Conservation (phyloP, 2,888 invertebrate species). For the Troides aeacus region DNA sequence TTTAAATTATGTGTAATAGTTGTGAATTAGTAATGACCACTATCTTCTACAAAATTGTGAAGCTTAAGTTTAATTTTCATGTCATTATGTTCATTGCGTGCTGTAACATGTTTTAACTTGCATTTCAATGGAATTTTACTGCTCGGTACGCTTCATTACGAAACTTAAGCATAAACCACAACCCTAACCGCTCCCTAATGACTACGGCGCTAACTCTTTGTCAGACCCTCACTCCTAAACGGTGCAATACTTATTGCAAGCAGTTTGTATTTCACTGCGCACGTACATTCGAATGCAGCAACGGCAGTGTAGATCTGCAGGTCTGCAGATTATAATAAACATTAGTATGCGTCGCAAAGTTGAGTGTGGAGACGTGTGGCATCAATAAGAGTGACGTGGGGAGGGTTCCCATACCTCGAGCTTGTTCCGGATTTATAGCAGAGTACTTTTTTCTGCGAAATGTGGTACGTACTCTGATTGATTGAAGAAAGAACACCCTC, state of each 20-base stretch:
- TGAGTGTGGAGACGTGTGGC: conserved; percentile 54
- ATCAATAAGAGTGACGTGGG: conserved; percentile 43
- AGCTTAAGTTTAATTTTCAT: not conserved
- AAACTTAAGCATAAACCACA: conserved; percentile 21
- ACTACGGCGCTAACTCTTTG: conserved; percentile 24
- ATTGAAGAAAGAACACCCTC: not conserved
- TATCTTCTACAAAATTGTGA: not conserved
- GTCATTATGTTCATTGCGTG: not conserved
- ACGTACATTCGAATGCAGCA: conserved; percentile 31
- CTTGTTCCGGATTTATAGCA: not conserved
- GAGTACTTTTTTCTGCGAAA: not conserved
- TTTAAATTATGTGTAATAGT: no score
- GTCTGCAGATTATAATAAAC: conserved; percentile 30
- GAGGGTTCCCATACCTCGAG: conserved; percentile 9
- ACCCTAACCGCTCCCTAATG: conserved; percentile 17
- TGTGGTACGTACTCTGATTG: not conserved
- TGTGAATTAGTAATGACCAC: not conserved
- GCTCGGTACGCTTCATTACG: not conserved
- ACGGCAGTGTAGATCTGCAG: conserved; percentile 27
- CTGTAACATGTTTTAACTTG: not conserved
- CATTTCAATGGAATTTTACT: not conserved
- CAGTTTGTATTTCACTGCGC: conserved; percentile 28
- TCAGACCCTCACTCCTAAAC: conserved; percentile 16
- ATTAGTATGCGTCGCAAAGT: conserved; percentile 46
- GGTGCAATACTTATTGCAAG: conserved; percentile 29